A percentile compares a stretch with the other conserved stretches of the same genome.
These are phyloP conservation scores for Hypomesus transpacificus DNA, from an alignment of 2,113 vertebrate species.

Conservation along the genomic window DNA sequence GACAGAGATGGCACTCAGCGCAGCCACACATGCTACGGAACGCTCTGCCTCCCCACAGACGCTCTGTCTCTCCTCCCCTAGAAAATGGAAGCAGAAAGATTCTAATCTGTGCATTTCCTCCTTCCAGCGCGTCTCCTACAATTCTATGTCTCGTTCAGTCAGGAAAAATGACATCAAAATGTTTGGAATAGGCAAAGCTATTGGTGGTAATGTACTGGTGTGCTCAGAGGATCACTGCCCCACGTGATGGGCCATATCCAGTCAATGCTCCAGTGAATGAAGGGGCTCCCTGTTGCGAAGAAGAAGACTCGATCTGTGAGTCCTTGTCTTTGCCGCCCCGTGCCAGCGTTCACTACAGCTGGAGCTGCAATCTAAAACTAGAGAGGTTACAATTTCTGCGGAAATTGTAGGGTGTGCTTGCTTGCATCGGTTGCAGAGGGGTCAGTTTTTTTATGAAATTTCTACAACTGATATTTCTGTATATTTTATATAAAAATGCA, in stretches of 20 bases:
- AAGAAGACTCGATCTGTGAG: slow-evolving; percentile 6
- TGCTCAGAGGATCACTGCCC: background rate
- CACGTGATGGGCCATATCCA: background rate
- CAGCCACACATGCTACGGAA: slow-evolving; percentile 63
- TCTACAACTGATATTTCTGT: too few species aligned
- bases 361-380: slow-evolving; percentile 24
- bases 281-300: background rate
- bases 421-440: too few species aligned
- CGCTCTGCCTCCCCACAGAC: slow-evolving; percentile 53
- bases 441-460: too few species aligned
- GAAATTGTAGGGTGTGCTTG: too few species aligned
- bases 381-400: too few species aligned
- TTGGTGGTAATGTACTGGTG: background rate
- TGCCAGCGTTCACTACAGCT: background rate
- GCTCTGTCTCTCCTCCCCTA: slow-evolving; percentile 12
- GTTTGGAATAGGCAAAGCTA: background rate
- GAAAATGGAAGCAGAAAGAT: slow-evolving; percentile 31
- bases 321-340: background rate
- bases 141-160: background rate
- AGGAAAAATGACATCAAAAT: background rate
- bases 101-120: background rate
- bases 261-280: slow-evolving; percentile 1
- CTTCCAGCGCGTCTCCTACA: background rate
- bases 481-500: too few species aligned
- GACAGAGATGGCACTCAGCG: slow-evolving; percentile 66